Evolutionary conservation across 2,888 invertebrate species (phyloP).

Genomic region (Elysia crispata): DNA sequence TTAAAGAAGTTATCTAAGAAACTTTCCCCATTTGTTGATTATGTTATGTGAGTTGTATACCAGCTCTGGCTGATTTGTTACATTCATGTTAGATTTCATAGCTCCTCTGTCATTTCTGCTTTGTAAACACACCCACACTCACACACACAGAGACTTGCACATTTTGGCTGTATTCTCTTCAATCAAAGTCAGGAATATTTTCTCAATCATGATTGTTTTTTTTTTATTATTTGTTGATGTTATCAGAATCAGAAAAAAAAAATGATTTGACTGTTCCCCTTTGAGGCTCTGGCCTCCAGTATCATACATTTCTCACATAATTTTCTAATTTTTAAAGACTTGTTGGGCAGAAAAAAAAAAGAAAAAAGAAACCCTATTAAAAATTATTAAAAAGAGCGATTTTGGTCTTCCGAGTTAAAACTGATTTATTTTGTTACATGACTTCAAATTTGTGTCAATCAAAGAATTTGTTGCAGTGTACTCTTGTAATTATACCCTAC

Average conservation of each 20-base stretch:
- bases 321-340: too few relatives aligned
- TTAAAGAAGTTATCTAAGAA: neutral
- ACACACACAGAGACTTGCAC: conserved; percentile 1
- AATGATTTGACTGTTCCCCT: too few relatives aligned
- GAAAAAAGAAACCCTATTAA: too few relatives aligned
- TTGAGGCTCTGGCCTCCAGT: too few relatives aligned
- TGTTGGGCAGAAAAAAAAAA: too few relatives aligned
- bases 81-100: neutral
- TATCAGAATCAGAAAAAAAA: neutral
- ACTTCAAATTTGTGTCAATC: too few relatives aligned
- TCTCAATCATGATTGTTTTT: neutral
- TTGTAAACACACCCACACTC: conserved; percentile 12
- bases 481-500: too few relatives aligned
- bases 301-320: too few relatives aligned
- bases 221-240: neutral
- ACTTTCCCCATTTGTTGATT: neutral
- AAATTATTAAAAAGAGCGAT: too few relatives aligned
- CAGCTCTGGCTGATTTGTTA: neutral
- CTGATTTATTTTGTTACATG: too few relatives aligned
- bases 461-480: too few relatives aligned
- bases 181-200: neutral
- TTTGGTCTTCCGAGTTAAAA: too few relatives aligned
- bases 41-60: neutral
- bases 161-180: neutral
- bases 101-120: neutral